These are phyloP conservation scores for Perdita meconis DNA, from an alignment of 2,888 invertebrate genomes.

Conservation along the genomic window DNA sequence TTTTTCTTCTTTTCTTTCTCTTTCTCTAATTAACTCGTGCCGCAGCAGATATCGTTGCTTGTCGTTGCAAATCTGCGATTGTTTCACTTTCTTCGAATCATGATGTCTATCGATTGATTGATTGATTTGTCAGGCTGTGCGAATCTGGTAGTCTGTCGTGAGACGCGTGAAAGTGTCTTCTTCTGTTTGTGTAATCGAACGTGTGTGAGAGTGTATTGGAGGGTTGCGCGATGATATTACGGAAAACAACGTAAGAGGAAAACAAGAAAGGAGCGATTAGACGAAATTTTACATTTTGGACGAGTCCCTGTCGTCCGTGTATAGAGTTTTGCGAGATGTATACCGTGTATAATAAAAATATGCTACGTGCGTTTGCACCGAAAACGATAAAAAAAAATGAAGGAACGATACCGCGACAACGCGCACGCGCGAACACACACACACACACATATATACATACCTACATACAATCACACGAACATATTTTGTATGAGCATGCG, in stretches of 20 bases:
- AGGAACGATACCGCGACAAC: slow-evolving; percentile 11
- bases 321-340: slow-evolving; percentile 43
- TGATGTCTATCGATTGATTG: slow-evolving; percentile 78
- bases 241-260: slow-evolving; percentile 19
- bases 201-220: slow-evolving; percentile 41
- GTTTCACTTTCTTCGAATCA: slow-evolving; percentile 67
- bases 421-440: slow-evolving; percentile 20
- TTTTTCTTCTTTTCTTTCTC: slow-evolving; percentile 8
- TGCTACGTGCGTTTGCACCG: slow-evolving; percentile 26
- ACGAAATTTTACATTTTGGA: slow-evolving; percentile 32
- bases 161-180: slow-evolving; percentile 61
- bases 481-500: slow-evolving; percentile 78
- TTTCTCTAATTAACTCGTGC: slow-evolving; percentile 31
- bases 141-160: slow-evolving; percentile 81
- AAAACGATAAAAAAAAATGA: slow-evolving; percentile 15
- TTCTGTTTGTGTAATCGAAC: slow-evolving; percentile 50
- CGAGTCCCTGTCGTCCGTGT: slow-evolving; percentile 42
- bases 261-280: slow-evolving; percentile 4
- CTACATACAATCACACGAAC: slow-evolving; percentile 64
- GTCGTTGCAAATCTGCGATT: slow-evolving; percentile 61
- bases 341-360: slow-evolving; percentile 32
- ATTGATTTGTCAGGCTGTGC: slow-evolving; percentile 82
- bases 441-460: slow-evolving; percentile 36
- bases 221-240: slow-evolving; percentile 36
- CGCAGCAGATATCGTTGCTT: slow-evolving; percentile 60